Base-by-base conservation (phyloP, 2,113 vertebrate genomes). In the Myodes glareolus region DNA sequence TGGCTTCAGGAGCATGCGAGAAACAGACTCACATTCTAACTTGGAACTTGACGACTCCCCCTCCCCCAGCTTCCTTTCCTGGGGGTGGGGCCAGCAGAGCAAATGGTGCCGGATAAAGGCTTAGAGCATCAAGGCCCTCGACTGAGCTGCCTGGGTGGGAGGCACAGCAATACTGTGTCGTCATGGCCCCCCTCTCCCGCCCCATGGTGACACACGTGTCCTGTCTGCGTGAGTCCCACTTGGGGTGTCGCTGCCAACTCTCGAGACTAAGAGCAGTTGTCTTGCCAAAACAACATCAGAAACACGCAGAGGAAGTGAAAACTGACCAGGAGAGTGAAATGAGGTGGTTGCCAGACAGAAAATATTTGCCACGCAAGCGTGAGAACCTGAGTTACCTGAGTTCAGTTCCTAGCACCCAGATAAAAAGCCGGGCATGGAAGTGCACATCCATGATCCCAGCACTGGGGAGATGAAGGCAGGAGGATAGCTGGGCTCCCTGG, bases 141-240 rank as follows among this genome's bases (percentile, higher is more conserved):
- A 4, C 55, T 3, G 78, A 67, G 52, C 1, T 14, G 4, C 31
- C 1, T 2, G 1, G 25, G 16, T 0, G 10, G 63, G 19, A 2
- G 0, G 17, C 12, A 3, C 6, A 31, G 6, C 36, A 2, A 25
- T 17, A 21, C 1, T 73, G 7, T 4, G 42, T 7, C 14, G 7
- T 39, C 12, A 2, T 70, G 68, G 16, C 11, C 65, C 33, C 68
- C 68, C 14, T 19, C 68, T 6, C 14, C 36, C 36, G 3, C 67
- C 4, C 31, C 67, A 14, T 13, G 67, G 33, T 73, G 23, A 19
- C 88, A 67, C n/a, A 1, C 4, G 13, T 13, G 31, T 81, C 78
- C 47, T 13, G 29, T 29, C 73, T 10, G 6, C 25, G 0, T 14
- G 1, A 65, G 63, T 4, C 47, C 36, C 47, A 3, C 29, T 1